Percentiles rank a stretch among this genome's conserved stretches.
These are phyloP conservation scores for Leptopilina syphax DNA, from an alignment of 2,888 invertebrate genomes.

Conservation along the genomic window DNA sequence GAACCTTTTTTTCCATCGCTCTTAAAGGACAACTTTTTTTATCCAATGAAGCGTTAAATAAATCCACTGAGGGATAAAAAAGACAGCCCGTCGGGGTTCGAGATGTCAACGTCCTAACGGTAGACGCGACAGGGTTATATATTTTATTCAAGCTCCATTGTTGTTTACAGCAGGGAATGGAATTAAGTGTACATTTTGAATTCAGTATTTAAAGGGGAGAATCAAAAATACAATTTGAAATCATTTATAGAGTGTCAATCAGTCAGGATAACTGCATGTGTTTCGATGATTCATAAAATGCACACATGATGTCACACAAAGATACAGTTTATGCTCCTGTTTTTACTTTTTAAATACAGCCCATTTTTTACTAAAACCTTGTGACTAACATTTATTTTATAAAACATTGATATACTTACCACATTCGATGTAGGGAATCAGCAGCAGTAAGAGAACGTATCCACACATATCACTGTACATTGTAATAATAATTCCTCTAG, in stretches of 20 bases:
- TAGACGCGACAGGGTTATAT: constrained; percentile 18
- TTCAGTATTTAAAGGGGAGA: not conserved
- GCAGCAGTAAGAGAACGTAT: constrained; percentile 83
- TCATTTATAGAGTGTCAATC: constrained; percentile 8
- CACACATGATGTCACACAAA: constrained; percentile 4
- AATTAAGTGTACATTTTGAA: not conserved
- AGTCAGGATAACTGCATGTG: constrained; percentile 20
- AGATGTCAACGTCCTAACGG: constrained; percentile 26
- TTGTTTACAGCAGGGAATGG: constrained; percentile 17
- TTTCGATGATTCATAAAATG: constrained; percentile 24
- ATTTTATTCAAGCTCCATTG: constrained; percentile 27
- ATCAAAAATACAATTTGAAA: not conserved
- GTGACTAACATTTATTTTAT: not conserved
- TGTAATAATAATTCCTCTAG: constrained; percentile 70
- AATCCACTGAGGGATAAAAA: constrained; percentile 18
- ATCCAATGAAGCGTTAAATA: constrained; percentile 21
- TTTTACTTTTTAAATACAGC: not conserved
- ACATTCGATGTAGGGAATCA: constrained; percentile 85
- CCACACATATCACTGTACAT: constrained; percentile 76
- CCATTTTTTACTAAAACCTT: not conserved
- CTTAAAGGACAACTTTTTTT: not conserved
- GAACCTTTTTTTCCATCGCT: not conserved
- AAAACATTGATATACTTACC: constrained; percentile 78
- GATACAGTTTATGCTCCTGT: not conserved
- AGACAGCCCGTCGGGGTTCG: constrained; percentile 13